phyloP scores from a whole-genome alignment of 2,888 invertebrate genomes.

The Acronicta psi region DNA sequence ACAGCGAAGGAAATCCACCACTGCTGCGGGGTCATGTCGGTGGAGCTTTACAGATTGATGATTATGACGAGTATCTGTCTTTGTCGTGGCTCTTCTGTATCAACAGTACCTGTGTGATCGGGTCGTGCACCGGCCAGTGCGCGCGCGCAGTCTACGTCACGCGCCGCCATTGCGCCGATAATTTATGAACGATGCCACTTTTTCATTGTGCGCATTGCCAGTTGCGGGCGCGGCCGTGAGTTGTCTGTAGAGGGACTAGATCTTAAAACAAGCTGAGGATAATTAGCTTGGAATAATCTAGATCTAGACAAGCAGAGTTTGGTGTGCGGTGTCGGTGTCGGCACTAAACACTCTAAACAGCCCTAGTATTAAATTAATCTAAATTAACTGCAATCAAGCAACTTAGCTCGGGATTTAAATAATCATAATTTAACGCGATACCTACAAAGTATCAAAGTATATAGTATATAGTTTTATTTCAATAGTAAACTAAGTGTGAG shows the following conservation, averaged over 20 bases:
- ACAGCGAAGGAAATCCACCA: no score
- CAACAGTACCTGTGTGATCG: neutral
- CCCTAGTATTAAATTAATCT: no score
- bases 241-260: slow-evolving; percentile 32
- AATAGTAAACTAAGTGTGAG: no score
- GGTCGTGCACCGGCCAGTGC: slow-evolving; percentile 46
- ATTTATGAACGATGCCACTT: slow-evolving; percentile 73
- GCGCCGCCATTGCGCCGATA: slow-evolving; percentile 64
- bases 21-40: no score
- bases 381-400: no score
- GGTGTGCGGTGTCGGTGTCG: neutral
- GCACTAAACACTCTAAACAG: no score
- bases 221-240: slow-evolving; percentile 54
- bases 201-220: slow-evolving; percentile 70
- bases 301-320: neutral
- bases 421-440: no score
- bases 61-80: no score
- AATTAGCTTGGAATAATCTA: neutral
- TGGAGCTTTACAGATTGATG: no score
- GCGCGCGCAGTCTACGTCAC: slow-evolving; percentile 65
- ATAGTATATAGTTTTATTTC: no score
- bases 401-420: no score
- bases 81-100: slow-evolving; percentile 11
- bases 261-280: slow-evolving; percentile 17
- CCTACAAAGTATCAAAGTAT: no score